Evolutionary conservation across 2,797 vertebrate genomes (phyloP), one percentile per base, ranked within the genome.

Genomic region (Apogon talboti): DNA sequence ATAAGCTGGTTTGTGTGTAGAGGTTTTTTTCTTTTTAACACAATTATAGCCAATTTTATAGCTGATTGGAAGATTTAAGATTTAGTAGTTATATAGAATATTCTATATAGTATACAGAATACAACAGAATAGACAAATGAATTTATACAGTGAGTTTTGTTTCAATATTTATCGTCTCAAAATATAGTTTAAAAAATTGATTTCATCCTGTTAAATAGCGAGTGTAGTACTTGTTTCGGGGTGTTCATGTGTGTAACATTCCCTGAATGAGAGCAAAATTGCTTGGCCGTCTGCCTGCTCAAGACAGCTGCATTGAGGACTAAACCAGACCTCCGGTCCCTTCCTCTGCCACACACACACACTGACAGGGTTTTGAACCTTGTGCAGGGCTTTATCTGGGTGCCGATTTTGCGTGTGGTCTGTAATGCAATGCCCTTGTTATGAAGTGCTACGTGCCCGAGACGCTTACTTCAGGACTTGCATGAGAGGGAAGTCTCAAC

Each of bases 351-450:
- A 76, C 74, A 78, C 75, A 76, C 74, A 78, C 75, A 80, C 62
- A 60, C 57, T 70, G 79, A 71, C 74, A 48, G 81, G 76, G 73
- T 79, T 78, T 71, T 74, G 56, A 60, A 49, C 45, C 56, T 69
- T 59, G 62, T 47, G 30, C 11, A 0, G 65, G 76, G 82, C 58
- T 87, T 88, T 82, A 84, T 76, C 61, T 48, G 48, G 79, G 78
- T 76, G 84, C 79, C 63, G 18, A 42, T 74, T 71, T 58, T 85
- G 85, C 74, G 88, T 93, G 91, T 93, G 92, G 92, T 92, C 90
- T 89, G 89, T 87, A 90, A 93, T 77, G 78, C 71, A 85, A 90
- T 86, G 82, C 87, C 71, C 81, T 87, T 76, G 75, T 90, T 87
- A 87, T 88, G 76, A 88, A 77, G 75, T 71, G 71, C 67, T 88